Evolutionary conservation across 2,797 vertebrate species (phyloP).

Genomic region (Mustela erminea): DNA sequence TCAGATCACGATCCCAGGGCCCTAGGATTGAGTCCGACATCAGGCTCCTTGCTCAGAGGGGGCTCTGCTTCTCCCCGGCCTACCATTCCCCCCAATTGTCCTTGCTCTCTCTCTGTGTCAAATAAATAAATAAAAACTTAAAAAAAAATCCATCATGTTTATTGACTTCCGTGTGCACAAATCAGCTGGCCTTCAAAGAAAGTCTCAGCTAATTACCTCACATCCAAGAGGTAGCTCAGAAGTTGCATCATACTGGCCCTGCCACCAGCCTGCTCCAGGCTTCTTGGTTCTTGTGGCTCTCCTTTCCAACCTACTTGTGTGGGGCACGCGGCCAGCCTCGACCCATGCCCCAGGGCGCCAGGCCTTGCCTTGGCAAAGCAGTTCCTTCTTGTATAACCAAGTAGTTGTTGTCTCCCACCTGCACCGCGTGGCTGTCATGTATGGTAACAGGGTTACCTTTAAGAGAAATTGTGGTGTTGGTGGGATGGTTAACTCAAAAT

Average conservation of each 20-base stretch:
- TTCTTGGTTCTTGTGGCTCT: not conserved
- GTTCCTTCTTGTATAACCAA: not conserved
- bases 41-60: not conserved
- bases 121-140: not conserved
- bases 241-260: not conserved
- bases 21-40: too few relatives aligned
- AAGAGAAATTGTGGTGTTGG: conserved; percentile 20
- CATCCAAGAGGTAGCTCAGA: not conserved
- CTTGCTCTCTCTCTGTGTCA: not conserved
- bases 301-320: not conserved
- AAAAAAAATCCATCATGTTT: not conserved
- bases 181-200: not conserved
- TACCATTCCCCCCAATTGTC: too few relatives aligned
- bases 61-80: too few relatives aligned
- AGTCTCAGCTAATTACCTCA: not conserved
- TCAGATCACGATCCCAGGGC: not conserved
- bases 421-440: not conserved
- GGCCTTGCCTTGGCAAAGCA: too few relatives aligned
- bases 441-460: not conserved
- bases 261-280: not conserved
- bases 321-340: rapidly evolving
- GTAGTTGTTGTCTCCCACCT: conserved; percentile 63
- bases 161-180: conserved; percentile 30
- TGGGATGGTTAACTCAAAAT: not conserved
- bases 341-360: not conserved